Evolutionary conservation across 2,113 vertebrate species (phyloP).

Genomic region (Colinus virginianus): DNA sequence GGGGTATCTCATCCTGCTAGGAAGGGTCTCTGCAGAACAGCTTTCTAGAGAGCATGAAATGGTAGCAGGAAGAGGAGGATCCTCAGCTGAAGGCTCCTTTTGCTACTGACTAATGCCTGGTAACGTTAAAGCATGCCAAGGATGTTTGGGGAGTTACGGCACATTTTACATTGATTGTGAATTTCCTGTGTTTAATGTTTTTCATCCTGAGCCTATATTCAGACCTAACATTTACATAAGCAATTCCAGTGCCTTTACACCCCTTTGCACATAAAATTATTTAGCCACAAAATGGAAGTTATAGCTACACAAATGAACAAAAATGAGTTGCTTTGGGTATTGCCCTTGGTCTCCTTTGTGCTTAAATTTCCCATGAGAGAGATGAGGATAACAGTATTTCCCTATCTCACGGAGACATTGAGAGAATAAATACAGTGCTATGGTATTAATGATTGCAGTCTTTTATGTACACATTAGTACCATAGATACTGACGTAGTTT

Average conservation of each 20-base stretch:
- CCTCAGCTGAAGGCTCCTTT: background rate
- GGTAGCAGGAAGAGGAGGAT: background rate
- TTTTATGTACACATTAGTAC: background rate
- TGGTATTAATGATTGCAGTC: background rate
- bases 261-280: background rate
- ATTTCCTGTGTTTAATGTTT: slow-evolving; percentile 69
- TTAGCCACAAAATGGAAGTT: slow-evolving; percentile 27
- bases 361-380: background rate
- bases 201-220: slow-evolving; percentile 52
- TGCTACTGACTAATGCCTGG: background rate
- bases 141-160: background rate
- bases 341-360: background rate
- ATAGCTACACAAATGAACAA: background rate
- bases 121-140: slow-evolving; percentile 14
- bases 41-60: background rate
- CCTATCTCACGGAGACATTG: background rate
- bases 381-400: background rate
- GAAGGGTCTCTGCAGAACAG: background rate
- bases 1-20: background rate
- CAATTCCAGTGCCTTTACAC: slow-evolving; percentile 12
- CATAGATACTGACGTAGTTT: background rate
- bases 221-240: slow-evolving; percentile 33
- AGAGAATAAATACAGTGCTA: background rate
- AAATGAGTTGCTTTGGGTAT: background rate
- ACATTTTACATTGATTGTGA: background rate